These are phyloP conservation scores for Otocyon megalotis DNA, from an alignment of 2,113 vertebrate species.

Conservation along the genomic window DNA sequence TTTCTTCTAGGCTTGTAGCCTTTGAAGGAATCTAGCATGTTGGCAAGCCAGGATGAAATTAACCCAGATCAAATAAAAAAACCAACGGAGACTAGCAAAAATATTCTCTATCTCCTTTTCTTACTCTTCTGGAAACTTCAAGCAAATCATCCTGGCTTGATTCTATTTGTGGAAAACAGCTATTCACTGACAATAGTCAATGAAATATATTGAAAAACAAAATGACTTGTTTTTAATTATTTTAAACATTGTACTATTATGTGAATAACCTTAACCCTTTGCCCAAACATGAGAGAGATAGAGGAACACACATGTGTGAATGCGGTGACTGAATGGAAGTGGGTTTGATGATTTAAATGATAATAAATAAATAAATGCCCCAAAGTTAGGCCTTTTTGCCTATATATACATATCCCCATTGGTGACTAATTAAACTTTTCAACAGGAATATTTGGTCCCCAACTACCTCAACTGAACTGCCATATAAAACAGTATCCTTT, in stretches of 20 bases:
- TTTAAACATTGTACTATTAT: background rate
- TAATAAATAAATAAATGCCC: background rate
- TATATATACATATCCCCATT: background rate
- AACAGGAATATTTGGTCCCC: background rate
- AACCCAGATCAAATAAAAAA: slow-evolving; percentile 19
- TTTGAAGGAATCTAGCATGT: background rate
- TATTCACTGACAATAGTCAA: background rate
- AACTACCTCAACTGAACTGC: slow-evolving; percentile 9
- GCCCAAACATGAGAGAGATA: background rate
- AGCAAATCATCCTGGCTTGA: slow-evolving; percentile 3
- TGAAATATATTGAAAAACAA: slow-evolving; percentile 18
- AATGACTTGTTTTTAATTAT: background rate
- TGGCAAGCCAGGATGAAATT: slow-evolving; percentile 4
- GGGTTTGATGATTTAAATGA: background rate
- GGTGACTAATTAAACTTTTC: background rate
- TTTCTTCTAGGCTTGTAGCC: background rate
- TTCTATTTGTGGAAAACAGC: background rate
- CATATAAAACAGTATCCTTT: background rate
- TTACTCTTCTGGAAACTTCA: slow-evolving; percentile 19
- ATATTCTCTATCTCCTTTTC: background rate
- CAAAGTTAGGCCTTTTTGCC: background rate
- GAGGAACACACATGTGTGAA: background rate
- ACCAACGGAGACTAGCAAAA: slow-evolving; percentile 8
- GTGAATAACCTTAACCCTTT: background rate
- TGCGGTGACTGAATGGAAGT: background rate